Percentiles rank a stretch among this genome's conserved stretches.
These are phyloP conservation scores for Scyliorhinus canicula DNA, from an alignment of 2,797 vertebrate genomes.

Conservation along the genomic window DNA sequence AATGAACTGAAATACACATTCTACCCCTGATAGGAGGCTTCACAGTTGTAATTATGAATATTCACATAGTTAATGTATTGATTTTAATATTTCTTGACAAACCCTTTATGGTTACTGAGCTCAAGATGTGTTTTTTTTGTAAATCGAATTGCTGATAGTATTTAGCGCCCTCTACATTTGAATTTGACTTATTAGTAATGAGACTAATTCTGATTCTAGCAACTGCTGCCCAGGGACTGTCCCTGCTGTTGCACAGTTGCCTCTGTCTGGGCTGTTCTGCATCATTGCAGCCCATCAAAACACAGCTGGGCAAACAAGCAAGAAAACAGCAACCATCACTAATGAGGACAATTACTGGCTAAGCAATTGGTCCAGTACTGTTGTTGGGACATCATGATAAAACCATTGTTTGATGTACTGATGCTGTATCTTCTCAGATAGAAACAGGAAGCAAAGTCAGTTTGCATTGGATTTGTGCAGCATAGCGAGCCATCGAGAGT, in stretches of 20 bases:
- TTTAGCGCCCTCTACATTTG: background rate
- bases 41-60: background rate
- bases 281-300: slow-evolving; percentile 24
- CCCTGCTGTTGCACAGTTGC: background rate
- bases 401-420: background rate
- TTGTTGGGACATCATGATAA: background rate
- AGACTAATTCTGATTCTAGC: background rate
- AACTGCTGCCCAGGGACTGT: slow-evolving; percentile 11
- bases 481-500: background rate
- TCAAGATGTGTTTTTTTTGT: background rate
- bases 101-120: background rate
- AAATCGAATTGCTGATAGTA: background rate
- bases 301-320: slow-evolving; percentile 17
- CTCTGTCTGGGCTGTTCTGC: slow-evolving; percentile 23
- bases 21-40: background rate
- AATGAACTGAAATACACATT: background rate
- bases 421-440: background rate
- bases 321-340: background rate
- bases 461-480: background rate
- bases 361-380: background rate
- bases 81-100: background rate
- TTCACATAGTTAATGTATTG: background rate
- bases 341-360: background rate
- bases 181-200: background rate
- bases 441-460: background rate